Conservation (phyloP, 2,797 vertebrate genomes). For the Vespertilio murinus region DNA sequence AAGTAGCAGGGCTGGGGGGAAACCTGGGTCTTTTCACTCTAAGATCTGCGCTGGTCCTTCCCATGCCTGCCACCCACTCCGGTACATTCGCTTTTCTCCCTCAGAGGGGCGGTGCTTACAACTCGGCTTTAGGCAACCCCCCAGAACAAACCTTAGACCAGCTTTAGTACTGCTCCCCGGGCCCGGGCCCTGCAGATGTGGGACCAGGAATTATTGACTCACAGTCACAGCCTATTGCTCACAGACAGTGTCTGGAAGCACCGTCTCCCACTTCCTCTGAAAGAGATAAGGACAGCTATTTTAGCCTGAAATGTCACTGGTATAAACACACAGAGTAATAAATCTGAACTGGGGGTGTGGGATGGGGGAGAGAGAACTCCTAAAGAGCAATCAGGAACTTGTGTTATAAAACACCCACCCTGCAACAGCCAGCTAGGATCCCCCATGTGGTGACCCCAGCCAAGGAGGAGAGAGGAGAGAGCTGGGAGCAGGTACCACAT, state of each 20-base stretch:
- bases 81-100: neutral
- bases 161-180: neutral
- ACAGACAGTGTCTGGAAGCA: conserved; percentile 49
- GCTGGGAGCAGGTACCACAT: neutral
- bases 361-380: fast-evolving
- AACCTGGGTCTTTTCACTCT: neutral
- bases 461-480: neutral
- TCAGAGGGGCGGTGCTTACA: neutral
- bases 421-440: neutral
- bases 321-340: conserved; percentile 56
- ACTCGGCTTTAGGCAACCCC: neutral
- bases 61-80: fast-evolving
- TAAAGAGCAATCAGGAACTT: conserved; percentile 36
- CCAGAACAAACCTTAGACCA: neutral
- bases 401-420: neutral
- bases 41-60: no score
- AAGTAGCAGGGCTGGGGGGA: neutral
- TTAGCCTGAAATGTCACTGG: neutral
- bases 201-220: conserved; percentile 47
- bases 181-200: neutral
- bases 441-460: neutral
- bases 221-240: conserved; percentile 53
- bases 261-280: conserved; percentile 69
- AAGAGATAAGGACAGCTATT: conserved; percentile 51
- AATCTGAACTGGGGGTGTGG: conserved; percentile 30